phyloP scores from a whole-genome alignment of 2,113 vertebrate species.

The Anoura caudifer region DNA sequence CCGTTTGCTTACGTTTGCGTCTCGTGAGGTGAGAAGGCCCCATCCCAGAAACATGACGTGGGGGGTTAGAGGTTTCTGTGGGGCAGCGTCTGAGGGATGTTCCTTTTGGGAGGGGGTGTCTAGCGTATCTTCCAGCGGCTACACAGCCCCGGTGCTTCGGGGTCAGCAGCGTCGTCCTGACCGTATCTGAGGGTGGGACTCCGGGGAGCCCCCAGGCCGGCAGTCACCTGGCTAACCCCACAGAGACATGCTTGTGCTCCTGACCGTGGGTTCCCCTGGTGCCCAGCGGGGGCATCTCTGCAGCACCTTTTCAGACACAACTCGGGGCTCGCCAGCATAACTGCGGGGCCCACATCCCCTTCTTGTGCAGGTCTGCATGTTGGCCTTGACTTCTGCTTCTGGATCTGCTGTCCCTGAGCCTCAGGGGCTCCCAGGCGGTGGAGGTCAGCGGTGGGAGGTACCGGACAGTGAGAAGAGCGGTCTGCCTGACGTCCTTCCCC shows the following conservation, averaged over 20 bases:
- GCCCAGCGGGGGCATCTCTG: fast-evolving
- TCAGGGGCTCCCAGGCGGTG: background rate
- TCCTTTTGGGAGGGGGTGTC: background rate
- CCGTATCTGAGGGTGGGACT: fast-evolving
- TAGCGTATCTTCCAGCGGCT: background rate
- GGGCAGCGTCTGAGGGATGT: background rate
- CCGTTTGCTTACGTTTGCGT: background rate
- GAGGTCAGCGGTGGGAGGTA: background rate
- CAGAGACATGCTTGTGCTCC: background rate
- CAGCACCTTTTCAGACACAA: fast-evolving
- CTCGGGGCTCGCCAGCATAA: fast-evolving
- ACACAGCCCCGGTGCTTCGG: background rate
- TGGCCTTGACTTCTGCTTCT: background rate
- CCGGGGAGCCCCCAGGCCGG: background rate
- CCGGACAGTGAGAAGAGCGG: fast-evolving
- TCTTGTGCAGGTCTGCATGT: background rate
- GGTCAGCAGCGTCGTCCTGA: fast-evolving
- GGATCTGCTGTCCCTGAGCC: background rate
- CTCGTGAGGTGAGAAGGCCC: background rate
- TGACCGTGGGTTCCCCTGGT: background rate
- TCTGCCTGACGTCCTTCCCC: too few relatives aligned
- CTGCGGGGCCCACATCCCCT: background rate
- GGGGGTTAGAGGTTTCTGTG: background rate
- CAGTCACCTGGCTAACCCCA: background rate
- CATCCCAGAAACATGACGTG: background rate